Percentiles rank a stretch among this genome's conserved stretches.
Conservation (phyloP, 2,113 vertebrate species). For the Bolborhynchus lineola region DNA sequence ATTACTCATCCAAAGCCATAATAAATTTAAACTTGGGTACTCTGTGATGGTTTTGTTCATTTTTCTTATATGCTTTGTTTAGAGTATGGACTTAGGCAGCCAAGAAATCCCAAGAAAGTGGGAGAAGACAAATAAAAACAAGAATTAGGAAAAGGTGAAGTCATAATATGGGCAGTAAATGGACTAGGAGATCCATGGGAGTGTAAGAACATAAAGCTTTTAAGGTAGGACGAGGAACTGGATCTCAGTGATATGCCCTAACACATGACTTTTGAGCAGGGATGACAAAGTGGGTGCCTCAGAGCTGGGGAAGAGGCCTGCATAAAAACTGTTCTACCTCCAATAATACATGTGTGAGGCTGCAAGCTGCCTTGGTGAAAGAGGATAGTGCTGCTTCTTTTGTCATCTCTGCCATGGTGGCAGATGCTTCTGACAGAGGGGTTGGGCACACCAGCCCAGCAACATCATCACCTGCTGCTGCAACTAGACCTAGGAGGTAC, state of each 20-base stretch:
- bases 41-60: not conserved
- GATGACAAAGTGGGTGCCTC: not conserved
- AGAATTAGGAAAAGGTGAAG: not conserved
- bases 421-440: not conserved
- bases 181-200: not conserved
- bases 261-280: not conserved
- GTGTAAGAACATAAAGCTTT: not conserved
- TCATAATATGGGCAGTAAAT: not conserved
- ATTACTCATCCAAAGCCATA: not conserved
- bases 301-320: not conserved
- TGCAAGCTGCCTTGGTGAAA: not conserved
- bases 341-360: accelerated
- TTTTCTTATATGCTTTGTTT: not conserved
- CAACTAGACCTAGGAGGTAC: not conserved
- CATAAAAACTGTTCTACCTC: not conserved
- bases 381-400: not conserved
- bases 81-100: not conserved
- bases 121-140: not conserved
- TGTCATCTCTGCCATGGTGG: no score
- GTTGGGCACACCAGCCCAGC: not conserved
- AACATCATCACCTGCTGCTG: not conserved
- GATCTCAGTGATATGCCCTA: not conserved
- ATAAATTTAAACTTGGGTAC: not conserved
- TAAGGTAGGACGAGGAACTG: not conserved
- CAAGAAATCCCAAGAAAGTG: not conserved